These are phyloP conservation scores for Pseudeuparius sepicola DNA, from an alignment of 2,888 invertebrate genomes.

Conservation along the genomic window DNA sequence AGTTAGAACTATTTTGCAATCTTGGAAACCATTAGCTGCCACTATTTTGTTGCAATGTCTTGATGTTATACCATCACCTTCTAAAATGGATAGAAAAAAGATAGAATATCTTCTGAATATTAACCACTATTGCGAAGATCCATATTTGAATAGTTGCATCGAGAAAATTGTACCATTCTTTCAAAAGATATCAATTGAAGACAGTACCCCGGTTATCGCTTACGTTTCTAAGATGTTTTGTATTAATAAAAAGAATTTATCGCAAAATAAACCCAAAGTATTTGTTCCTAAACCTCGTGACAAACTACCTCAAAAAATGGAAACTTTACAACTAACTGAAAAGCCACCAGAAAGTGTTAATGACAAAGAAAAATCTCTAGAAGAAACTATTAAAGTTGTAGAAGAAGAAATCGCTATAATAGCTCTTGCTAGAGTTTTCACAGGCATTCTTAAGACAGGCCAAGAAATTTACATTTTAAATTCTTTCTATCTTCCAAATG, in stretches of 20 bases:
- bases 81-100: slow-evolving; percentile 61
- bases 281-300: slow-evolving; percentile 50
- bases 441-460: slow-evolving; percentile 70
- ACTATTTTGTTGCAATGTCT: slow-evolving; percentile 78
- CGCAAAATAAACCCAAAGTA: slow-evolving; percentile 68
- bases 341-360: slow-evolving; percentile 10
- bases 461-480: slow-evolving; percentile 73
- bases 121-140: slow-evolving; percentile 41
- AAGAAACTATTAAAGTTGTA: slow-evolving; percentile 22
- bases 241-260: slow-evolving; percentile 61
- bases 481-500: slow-evolving; percentile 76
- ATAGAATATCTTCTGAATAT: slow-evolving; percentile 76
- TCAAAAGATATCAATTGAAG: slow-evolving; percentile 31
- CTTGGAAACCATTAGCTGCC: slow-evolving; percentile 82
- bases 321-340: slow-evolving; percentile 5
- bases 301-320: slow-evolving; percentile 8
- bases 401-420: slow-evolving; percentile 54
- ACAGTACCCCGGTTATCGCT: slow-evolving; percentile 57
- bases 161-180: slow-evolving; percentile 40
- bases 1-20: slow-evolving; percentile 70
- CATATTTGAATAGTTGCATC: slow-evolving; percentile 62
- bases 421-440: slow-evolving; percentile 89
- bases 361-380: slow-evolving; percentile 17
- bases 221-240: slow-evolving; percentile 88
- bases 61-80: slow-evolving; percentile 71